These are phyloP conservation scores for Hycleus cichorii DNA, from an alignment of 1,140 invertebrate genomes.

Conservation along the genomic window DNA sequence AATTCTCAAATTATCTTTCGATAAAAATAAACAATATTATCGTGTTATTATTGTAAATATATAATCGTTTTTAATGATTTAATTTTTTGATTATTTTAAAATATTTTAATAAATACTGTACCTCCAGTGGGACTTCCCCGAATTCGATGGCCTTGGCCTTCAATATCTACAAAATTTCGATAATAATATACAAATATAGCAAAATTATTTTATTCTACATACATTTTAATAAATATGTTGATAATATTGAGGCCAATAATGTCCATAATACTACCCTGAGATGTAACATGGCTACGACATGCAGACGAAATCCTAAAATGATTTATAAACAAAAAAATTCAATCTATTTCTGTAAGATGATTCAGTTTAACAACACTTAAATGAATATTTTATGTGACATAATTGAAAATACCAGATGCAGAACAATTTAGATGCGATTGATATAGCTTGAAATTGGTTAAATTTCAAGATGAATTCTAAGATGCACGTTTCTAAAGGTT, in stretches of 20 bases:
- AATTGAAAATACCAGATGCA: too few species aligned
- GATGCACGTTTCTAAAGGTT: constrained; percentile 7
- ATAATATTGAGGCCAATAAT: background rate
- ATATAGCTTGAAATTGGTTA: too few species aligned
- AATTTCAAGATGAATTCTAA: too few species aligned
- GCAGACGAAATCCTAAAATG: constrained; percentile 3
- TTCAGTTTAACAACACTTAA: too few species aligned
- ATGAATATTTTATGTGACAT: too few species aligned
- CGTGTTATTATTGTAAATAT: background rate
- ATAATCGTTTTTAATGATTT: too few species aligned
- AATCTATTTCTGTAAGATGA: background rate
- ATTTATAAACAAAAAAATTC: background rate
- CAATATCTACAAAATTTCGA: background rate
- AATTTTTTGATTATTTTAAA: background rate
- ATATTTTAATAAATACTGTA: background rate
- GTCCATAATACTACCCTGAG: constrained; percentile 3
- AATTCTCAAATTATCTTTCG: background rate
- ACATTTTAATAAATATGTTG: background rate
- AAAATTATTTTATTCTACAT: background rate
- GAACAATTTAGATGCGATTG: too few species aligned
- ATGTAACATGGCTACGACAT: constrained; percentile 2
- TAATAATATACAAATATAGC: background rate
- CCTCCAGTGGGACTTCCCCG: constrained; percentile 14
- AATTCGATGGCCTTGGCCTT: constrained; percentile 1
- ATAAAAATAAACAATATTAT: background rate